Evolutionary conservation across 2,888 invertebrate species (phyloP), one percentile per base, ranked within the genome.

Genomic region (Belgica antarctica): DNA sequence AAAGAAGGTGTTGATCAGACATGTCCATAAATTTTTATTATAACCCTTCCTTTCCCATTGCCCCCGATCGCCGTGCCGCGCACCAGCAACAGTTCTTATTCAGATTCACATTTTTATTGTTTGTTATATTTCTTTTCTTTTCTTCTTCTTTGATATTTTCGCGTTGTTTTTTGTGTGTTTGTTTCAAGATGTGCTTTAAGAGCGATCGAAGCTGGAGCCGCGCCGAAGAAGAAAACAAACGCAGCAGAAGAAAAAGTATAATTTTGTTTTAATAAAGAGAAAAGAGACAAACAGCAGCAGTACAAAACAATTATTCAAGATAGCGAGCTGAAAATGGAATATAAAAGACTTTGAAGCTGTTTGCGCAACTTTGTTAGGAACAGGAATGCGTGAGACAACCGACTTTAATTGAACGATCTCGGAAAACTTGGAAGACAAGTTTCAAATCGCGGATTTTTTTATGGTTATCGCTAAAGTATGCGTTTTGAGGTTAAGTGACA

Each of bases 21-120:
- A 24, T 59, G 59, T 59, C 59, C 59, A 59, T 59, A 59, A 59
- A 59, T 59, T 25, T 59, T 52, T 59, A 59, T 59, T 59, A 59
- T 59, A 59, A 22, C 52, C 22, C 52, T 52, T 31, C 52, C 52
- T 22, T 52, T n/a, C n/a, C 52, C 22, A 17, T 52, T 22, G 8
- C 41, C 22, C 52, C 12, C 52, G 19, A 52, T 7, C 52, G 52
- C 19, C 12, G 34, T 31, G 34, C 34, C 12, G 34, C 34, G 34
- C 7, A n/a, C n/a, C n/a, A 12, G 22, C 52, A 52, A 52, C 52
- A 52, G 52, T 52, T 52, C n/a, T 52, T 59, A 59, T 59, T 59
- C 59, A 59, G 59, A 59, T 59, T 59, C 59, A 59, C 27, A 24
- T 59, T 59, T 59, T 59, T 59, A 27, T 59, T 59, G 59, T 59